Conservation (phyloP, 2,797 vertebrate genomes). For the Avahi laniger region DNA sequence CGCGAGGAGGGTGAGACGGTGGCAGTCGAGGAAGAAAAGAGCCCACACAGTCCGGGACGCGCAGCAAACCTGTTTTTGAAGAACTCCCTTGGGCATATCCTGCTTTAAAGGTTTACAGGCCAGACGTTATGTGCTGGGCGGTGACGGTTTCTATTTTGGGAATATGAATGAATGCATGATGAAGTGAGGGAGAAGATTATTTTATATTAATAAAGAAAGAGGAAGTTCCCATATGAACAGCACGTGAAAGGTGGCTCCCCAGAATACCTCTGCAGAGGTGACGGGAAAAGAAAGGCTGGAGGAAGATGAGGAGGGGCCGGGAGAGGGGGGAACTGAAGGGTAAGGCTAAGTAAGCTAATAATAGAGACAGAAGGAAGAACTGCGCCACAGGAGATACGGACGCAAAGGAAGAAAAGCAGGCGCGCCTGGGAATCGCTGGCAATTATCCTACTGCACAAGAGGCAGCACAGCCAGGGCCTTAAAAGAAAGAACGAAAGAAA, state of each 20-base stretch:
- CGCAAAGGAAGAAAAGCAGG: constrained; percentile 13
- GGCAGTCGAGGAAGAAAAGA: rapidly evolving
- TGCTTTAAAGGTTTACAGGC: not conserved
- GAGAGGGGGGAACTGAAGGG: not conserved
- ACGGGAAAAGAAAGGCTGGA: not conserved
- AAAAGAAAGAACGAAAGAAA: not conserved
- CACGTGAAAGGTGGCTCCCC: not conserved
- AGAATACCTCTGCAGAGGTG: not conserved
- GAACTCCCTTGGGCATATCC: not conserved
- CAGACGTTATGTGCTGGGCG: not conserved
- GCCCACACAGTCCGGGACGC: not conserved
- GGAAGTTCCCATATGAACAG: not conserved
- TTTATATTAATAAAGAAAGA: constrained; percentile 4
- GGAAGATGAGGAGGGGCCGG: not conserved
- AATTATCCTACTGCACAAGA: constrained; percentile 2
- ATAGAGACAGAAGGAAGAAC: constrained; percentile 70
- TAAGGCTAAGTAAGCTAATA: constrained; percentile 48
- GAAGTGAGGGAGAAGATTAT: not conserved
- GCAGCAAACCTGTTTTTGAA: not conserved
- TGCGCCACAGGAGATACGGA: constrained; percentile 58
- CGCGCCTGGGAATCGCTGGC: not conserved
- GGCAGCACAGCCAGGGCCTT: not conserved
- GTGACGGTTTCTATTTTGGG: not conserved
- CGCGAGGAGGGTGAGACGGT: not conserved
- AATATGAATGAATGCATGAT: not conserved